phyloP scores from a whole-genome alignment of 2,113 vertebrate genomes.

The Epinephelus lanceolatus region DNA sequence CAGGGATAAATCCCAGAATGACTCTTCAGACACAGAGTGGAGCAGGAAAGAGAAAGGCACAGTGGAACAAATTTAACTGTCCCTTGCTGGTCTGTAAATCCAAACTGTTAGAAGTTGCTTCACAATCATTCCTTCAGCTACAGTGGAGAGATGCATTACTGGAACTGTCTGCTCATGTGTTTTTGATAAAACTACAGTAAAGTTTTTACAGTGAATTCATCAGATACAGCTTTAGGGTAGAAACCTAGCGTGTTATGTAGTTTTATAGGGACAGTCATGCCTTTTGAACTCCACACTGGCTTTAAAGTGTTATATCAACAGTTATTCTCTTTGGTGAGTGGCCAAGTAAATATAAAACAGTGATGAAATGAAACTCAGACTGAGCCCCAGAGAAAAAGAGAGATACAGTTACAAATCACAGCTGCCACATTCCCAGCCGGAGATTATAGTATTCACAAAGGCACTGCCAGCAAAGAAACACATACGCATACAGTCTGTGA shows the following conservation, averaged over 20 bases:
- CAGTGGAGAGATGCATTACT: not conserved
- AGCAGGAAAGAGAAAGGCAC: slow-evolving; percentile 13
- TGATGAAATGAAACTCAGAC: slow-evolving; percentile 39
- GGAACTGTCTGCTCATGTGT: not conserved
- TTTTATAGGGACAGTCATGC: slow-evolving; percentile 19
- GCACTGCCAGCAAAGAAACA: not conserved
- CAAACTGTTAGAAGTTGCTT: slow-evolving; percentile 11
- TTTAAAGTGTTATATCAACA: slow-evolving; percentile 14
- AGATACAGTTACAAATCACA: slow-evolving; percentile 35
- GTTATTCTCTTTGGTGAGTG: slow-evolving; percentile 37
- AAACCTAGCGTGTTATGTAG: not conserved
- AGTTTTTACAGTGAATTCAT: not conserved
- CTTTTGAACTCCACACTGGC: slow-evolving; percentile 8
- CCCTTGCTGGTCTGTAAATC: slow-evolving; percentile 20
- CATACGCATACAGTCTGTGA: not conserved
- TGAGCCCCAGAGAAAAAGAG: slow-evolving; percentile 20
- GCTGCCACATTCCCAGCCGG: slow-evolving; percentile 25
- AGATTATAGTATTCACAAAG: slow-evolving; percentile 10
- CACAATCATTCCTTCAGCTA: slow-evolving; percentile 7
- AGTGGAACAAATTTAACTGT: slow-evolving; percentile 25
- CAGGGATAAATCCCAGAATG: slow-evolving; percentile 39
- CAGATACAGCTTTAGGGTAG: slow-evolving; percentile 11
- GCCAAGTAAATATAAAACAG: slow-evolving; percentile 38
- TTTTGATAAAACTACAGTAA: slow-evolving; percentile 10
- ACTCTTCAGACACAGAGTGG: slow-evolving; percentile 32